Evolutionary conservation across 2,888 invertebrate species (phyloP), one percentile per base, ranked within the genome.

Genomic region (Temnothorax unifasciatus): DNA sequence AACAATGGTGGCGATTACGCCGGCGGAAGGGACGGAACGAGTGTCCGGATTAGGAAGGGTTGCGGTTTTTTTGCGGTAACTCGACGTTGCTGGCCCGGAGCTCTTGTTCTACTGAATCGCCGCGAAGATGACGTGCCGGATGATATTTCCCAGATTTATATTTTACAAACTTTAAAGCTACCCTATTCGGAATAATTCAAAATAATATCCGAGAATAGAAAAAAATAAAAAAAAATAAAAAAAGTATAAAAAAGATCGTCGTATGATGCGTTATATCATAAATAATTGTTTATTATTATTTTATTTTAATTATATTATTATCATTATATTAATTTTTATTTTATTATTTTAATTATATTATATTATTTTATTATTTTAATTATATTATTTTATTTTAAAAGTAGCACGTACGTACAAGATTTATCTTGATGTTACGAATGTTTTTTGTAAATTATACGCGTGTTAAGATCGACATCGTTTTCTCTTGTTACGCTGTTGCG

Each of bases 1-100:
- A 90, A 90, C 90, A 90, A 90, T 90, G 84, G 88, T 41, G 81
- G 54, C 90, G 89, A 89, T 90, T 90, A 90, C 90, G 81, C 63
- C 59, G 77, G 59, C 81, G 74, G 83, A 86, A 86, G 82, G 82
- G 79, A 68, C 41, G 69, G 85, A 85, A 73, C 82, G 82, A 76
- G 79, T 69, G 64, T 82, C 75, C 44, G 83, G 85, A 88, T 86
- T 89, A 75, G 86, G 64, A 71, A 74, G 83, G 85, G 59, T 81
- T 68, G 88, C 77, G 89, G 85, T 83, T 87, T 88, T 90, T 85
- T 59, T 34, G 59, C 59, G 38, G 59, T 71, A 71, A 71, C 59
- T 47, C 77, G 44, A 69, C 79, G 38, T 61, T 9, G 59, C 38
- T 47, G 71, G 38, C 25, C 8, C 21, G 69, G 34, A 59, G 57